Evolutionary conservation across 2,113 vertebrate species (phyloP), one percentile per base, ranked within the genome.

Genomic region (Trachemys scripta): DNA sequence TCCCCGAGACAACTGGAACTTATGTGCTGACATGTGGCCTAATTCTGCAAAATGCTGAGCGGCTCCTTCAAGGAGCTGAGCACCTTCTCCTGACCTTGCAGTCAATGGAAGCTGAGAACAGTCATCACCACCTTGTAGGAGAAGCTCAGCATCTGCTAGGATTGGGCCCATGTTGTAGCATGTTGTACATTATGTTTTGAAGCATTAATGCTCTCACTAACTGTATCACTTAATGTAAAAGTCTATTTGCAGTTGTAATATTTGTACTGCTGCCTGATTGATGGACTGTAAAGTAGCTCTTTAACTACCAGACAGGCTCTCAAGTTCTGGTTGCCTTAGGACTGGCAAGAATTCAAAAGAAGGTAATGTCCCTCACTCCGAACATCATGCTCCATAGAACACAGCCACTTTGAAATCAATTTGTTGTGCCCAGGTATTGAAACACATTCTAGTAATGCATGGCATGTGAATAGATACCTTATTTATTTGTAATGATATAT

Each of bases 391-490:
- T 82, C 42, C 65, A 89, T 92, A 76, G 16, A 6, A 5, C 88
- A 90, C 57, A 92, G 5, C 5, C 91, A 91, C 94, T 96, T n/a
- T 95, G 94, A 92, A 95, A 62, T 93, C 92, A 87, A 91, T 91
- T 88, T 94, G 51, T 96, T 95, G 94, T 95, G 97, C 82, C 94
- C 93, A 96, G 80, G 29, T 96, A 96, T 92, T 96, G 78, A 85
- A 94, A 92, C 35, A 94, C 19, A 86, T 78, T 93, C 83, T 96
- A 93, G 94, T 96, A 96, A 93, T 80, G 96, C 95, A 95, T 95
- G 90, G 51, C 85, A 96, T 91, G 94, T 97, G 91, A 97, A 97
- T 97, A 97, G 87, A 93, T 96, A 97, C 27, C 92, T 94, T 96
- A 94, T 95, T 95, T 97, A 95, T 82, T 95, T 95, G 96, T 96